Percentiles rank a stretch among this genome's conserved stretches.
These are phyloP conservation scores for Acrocephalus arundinaceus DNA, from an alignment of 2,113 vertebrate species.

Conservation along the genomic window DNA sequence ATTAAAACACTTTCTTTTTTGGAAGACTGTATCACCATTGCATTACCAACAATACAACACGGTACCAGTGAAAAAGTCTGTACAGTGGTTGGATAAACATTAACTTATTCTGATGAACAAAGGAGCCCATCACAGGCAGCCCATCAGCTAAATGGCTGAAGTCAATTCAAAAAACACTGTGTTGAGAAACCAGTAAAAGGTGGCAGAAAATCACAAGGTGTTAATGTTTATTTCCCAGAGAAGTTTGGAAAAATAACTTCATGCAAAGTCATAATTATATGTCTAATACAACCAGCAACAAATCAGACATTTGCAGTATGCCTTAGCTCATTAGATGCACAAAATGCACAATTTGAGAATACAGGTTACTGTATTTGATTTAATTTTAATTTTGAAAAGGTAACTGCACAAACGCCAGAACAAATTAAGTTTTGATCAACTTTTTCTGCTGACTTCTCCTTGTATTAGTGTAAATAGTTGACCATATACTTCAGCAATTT, in stretches of 20 bases:
- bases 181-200: neutral
- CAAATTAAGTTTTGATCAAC: neutral
- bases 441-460: neutral
- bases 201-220: neutral
- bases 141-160: neutral
- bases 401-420: neutral
- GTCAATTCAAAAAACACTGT: neutral
- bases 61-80: neutral
- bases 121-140: rapidly evolving
- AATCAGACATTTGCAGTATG: neutral
- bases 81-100: neutral
- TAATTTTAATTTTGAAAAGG: neutral
- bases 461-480: neutral
- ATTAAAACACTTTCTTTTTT: neutral
- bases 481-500: neutral
- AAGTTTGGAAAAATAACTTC: neutral
- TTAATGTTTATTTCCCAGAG: neutral
- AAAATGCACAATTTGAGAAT: neutral
- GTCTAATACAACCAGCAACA: neutral
- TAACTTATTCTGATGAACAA: neutral
- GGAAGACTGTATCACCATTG: neutral
- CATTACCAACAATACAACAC: neutral
- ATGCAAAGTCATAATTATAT: neutral
- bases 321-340: neutral
- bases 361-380: neutral